Conservation (phyloP, 2,113 vertebrate species). For the Pteronura brasiliensis region DNA sequence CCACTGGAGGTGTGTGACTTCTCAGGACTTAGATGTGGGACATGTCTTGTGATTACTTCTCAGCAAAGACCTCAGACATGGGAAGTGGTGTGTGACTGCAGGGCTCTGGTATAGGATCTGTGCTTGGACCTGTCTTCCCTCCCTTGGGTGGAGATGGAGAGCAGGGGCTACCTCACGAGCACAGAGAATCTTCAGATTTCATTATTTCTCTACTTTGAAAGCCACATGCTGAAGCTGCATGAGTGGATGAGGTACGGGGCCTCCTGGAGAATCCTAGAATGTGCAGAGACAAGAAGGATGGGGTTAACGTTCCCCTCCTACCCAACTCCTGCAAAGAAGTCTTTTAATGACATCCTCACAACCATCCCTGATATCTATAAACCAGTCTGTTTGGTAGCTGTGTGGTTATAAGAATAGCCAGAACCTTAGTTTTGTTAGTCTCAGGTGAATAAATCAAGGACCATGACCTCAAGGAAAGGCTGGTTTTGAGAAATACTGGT, state of each 20-base stretch:
- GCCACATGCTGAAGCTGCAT: background rate
- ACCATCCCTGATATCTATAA: background rate
- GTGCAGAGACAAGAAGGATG: background rate
- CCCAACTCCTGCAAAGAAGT: background rate
- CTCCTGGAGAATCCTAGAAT: background rate
- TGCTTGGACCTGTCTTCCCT: background rate
- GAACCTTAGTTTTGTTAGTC: background rate
- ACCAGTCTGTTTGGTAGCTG: background rate
- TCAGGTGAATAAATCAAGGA: background rate
- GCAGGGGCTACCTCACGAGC: background rate
- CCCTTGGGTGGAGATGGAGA: background rate
- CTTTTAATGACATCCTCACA: background rate
- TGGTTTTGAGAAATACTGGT: background rate
- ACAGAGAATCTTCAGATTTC: background rate
- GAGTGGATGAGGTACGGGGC: background rate
- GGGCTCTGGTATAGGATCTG: background rate
- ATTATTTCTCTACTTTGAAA: background rate
- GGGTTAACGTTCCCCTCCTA: background rate
- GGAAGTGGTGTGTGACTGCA: background rate
- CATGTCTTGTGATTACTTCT: background rate
- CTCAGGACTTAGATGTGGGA: background rate
- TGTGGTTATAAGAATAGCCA: background rate
- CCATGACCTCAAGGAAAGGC: background rate
- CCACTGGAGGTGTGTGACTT: background rate
- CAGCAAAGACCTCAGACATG: background rate